Conservation (phyloP, 2,888 invertebrate species). For the Linnaemya tessellans region DNA sequence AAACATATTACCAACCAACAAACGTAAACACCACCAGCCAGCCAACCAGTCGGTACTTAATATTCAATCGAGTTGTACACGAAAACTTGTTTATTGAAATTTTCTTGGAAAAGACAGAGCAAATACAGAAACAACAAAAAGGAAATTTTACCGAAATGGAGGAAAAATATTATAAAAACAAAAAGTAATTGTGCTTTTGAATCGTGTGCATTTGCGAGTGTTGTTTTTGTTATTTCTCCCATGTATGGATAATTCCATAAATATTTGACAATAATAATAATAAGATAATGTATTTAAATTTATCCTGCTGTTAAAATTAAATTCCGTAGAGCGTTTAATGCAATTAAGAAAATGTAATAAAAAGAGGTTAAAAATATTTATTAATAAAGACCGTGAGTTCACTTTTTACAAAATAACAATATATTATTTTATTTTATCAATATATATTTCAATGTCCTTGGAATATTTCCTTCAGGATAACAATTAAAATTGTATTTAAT, state of each 20-base stretch:
- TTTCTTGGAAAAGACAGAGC: constrained; percentile 13
- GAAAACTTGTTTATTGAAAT: constrained; percentile 54
- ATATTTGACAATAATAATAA: background rate
- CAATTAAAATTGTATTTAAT: too few species aligned
- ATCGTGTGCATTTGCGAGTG: background rate
- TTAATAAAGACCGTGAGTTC: too few species aligned
- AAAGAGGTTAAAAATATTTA: too few species aligned
- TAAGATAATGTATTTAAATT: too few species aligned
- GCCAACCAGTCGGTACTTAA: constrained; percentile 40
- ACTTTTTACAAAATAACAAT: too few species aligned
- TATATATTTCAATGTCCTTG: too few species aligned
- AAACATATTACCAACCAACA: constrained; percentile 40
- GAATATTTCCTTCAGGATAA: too few species aligned
- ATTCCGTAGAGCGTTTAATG: too few species aligned
- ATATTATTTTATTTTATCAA: too few species aligned
- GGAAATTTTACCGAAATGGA: background rate
- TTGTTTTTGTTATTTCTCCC: background rate
- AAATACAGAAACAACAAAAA: constrained; percentile 9
- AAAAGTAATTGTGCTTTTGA: constrained; percentile 28
- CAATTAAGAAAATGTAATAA: too few species aligned
- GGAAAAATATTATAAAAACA: background rate
- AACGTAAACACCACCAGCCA: constrained; percentile 37
- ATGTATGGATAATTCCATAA: constrained; percentile 24
- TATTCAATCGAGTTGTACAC: constrained; percentile 57
- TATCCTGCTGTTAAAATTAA: too few species aligned